Evolutionary conservation across 53 echinoderm and acorn worm genomes (phyloP), one percentile per base, ranked within the genome.

Genomic region (Holothuria scabra): DNA sequence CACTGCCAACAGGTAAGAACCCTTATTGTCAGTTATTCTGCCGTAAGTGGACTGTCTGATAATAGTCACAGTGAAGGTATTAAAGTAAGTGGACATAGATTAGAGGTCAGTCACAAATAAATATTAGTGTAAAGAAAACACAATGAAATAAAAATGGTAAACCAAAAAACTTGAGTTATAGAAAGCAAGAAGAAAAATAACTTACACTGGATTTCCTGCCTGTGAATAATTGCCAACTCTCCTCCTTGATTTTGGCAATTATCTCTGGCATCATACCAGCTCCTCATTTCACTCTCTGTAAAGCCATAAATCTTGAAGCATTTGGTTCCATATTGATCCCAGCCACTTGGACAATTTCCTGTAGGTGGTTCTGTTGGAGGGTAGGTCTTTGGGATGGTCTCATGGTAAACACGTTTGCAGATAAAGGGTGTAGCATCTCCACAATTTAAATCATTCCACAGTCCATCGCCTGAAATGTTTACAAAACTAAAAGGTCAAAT

Each of bases 361-460:
- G 83, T 41, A 5, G 93, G 91, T 9, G 80, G 62, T 6, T 88
- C 88, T 28, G 94, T 94, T 4, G 88, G 90, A 12, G 90, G 80
- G 46, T 92, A 60, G 60, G 97, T 97, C 80, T 92, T 63, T 23
- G 93, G 95, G 2, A 61, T 29, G 16, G 89, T 72, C 1, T 80
- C 85, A 28, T 87, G 86, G 63, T 91, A 57, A 0, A 52, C 62
- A 44, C 88, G 84, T 85, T 91, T 89, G 85, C 95, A 95, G 84
- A 95, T 95, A 89, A 95, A 95, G 13, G 93, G 89, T 12, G 86
- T 86, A 12, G 85, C 84, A 61, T 89, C 91, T 32, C 95, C 95
- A 63, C 95, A 95, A 87, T 95, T 93, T 49, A 86, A 84, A 70
- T 95, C 95, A 65, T 95, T 95, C 93, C 93, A 95, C 34, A 74